phyloP scores from a whole-genome alignment of 2,888 invertebrate species.

The Nudaria mundana region DNA sequence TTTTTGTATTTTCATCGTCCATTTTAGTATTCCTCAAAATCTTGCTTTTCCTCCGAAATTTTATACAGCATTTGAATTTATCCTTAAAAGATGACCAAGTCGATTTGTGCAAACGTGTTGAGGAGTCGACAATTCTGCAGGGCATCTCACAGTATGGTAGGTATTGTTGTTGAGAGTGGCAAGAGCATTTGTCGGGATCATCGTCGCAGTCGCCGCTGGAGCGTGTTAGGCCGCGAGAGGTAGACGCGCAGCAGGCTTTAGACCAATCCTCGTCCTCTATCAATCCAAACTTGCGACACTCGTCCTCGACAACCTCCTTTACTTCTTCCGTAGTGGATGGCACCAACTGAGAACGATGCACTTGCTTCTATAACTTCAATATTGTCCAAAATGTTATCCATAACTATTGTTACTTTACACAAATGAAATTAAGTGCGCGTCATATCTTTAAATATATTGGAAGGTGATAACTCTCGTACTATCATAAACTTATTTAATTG shows the following conservation, averaged over 20 bases:
- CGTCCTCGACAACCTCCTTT: conserved; percentile 17
- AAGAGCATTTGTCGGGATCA: conserved; percentile 42
- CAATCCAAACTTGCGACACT: conserved; percentile 13
- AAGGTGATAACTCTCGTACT: background rate
- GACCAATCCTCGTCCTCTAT: conserved; percentile 38
- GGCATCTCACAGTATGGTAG: conserved; percentile 42
- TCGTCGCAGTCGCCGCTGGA: conserved; percentile 50
- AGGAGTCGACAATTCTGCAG: conserved; percentile 52
- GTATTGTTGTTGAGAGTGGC: conserved; percentile 4
- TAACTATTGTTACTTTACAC: conserved; percentile 17
- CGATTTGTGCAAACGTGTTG: conserved; percentile 42
- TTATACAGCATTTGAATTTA: conserved; percentile 45
- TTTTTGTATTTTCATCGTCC: too few species aligned
- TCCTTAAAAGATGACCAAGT: conserved; percentile 44
- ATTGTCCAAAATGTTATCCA: conserved; percentile 16
- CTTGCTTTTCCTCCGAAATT: background rate
- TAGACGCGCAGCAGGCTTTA: conserved; percentile 48
- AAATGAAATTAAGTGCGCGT: background rate
- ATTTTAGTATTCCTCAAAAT: too few species aligned
- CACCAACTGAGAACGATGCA: conserved; percentile 17
- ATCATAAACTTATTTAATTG: background rate
- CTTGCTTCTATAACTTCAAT: conserved; percentile 9
- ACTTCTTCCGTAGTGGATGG: conserved; percentile 22
- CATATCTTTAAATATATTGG: too few species aligned
- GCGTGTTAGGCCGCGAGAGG: conserved; percentile 51